Base-by-base conservation (phyloP, 2,888 invertebrate genomes). In the Chymomyza fuscimana region DNA sequence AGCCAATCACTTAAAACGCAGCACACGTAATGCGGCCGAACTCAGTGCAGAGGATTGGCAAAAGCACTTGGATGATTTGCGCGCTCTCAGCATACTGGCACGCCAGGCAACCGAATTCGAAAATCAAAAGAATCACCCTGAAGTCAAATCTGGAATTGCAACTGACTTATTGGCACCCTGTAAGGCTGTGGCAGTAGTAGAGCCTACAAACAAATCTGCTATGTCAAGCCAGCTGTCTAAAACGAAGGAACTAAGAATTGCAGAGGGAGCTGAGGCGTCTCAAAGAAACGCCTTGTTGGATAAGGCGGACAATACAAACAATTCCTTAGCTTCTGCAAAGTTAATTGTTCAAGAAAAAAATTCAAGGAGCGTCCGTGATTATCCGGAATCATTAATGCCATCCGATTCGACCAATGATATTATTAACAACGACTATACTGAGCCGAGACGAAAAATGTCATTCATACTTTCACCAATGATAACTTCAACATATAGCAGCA, bases 1-100 rank as follows among this genome's bases (percentile, higher is more conserved):
- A 78, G 91, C 90, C 80, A 92, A 91, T 89, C 92, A 92, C 83
- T 91, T 82, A 72, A 89, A 82, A 79, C 93, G 88, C 74, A 92
- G 87, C 78, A 90, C 88, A 65, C 91, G 83, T 16, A 91, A 79
- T 87, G 88, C 79, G 77, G 89, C 70, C 79, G 90, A 67, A 71
- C 75, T 91, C 6, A 84, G 81, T 67, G 69, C 70, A 3, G 87
- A 88, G 12, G 89, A 90, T 54, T 92, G 92, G 92, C 83, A 89
- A n/a, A 91, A 90, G 50, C 92, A 92, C 76, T 82, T 92, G 69
- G 88, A 90, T 16, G 90, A 90, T 58, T 72, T 92, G 16, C 90
- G 89, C 25, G 88, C 89, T 4, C 79, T 92, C 2, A 87, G 91
- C 68, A 89, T 91, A 10, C 77, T 92, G 15, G 92, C 92, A 2